Evolutionary conservation across 2,797 vertebrate genomes (phyloP).

Genomic region (Protonibea diacanthus): DNA sequence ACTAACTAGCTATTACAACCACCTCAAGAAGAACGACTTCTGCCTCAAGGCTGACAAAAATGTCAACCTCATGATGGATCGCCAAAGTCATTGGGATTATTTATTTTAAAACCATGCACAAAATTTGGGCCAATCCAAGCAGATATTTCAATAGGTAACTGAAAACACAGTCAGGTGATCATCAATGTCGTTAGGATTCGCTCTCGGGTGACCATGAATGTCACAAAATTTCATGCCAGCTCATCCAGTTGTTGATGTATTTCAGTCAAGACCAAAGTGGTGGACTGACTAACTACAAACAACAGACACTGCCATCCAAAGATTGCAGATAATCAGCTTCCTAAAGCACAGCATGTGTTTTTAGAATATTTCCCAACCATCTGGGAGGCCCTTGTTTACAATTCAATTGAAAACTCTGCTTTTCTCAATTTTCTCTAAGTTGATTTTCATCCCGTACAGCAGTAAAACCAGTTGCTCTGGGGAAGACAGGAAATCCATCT

Average conservation of each 20-base stretch:
- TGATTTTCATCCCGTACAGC: not conserved
- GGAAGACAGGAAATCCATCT: conserved; percentile 19
- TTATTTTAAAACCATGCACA: not conserved
- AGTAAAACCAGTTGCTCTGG: conserved; percentile 2
- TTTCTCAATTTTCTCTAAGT: not conserved
- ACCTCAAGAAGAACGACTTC: too few relatives aligned
- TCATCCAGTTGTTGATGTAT: not conserved
- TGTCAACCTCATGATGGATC: not conserved
- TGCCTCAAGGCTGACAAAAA: too few relatives aligned
- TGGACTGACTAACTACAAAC: too few relatives aligned
- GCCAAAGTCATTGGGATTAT: not conserved
- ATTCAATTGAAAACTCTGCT: not conserved
- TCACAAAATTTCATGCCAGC: too few relatives aligned
- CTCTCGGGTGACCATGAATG: not conserved
- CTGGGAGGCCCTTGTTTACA: not conserved
- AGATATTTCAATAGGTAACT: too few relatives aligned
- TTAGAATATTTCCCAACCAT: not conserved
- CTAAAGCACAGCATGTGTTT: not conserved
- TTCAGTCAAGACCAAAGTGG: not conserved
- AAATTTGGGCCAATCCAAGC: not conserved
- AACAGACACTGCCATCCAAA: too few relatives aligned
- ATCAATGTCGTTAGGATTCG: not conserved
- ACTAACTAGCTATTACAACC: too few relatives aligned
- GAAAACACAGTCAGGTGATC: not conserved
- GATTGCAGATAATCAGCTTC: not conserved